phyloP scores from a whole-genome alignment of 2,113 vertebrate species.

The Xenopus borealis region DNA sequence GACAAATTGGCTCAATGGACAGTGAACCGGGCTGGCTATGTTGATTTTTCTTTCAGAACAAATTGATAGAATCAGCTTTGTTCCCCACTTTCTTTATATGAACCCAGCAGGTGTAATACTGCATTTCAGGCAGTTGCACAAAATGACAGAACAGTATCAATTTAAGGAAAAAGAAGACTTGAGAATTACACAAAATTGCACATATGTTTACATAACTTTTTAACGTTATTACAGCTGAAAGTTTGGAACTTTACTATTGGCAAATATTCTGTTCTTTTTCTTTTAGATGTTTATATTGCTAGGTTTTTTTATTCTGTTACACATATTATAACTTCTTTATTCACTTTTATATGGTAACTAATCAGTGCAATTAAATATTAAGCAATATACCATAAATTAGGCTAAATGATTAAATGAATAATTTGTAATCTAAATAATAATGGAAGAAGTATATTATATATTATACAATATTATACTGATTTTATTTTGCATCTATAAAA shows the following conservation, averaged over 20 bases:
- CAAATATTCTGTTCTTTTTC: not conserved
- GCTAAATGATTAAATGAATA: too few species aligned
- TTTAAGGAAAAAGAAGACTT: slow-evolving; percentile 29
- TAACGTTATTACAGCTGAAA: slow-evolving; percentile 4
- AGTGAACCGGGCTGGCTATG: slow-evolving; percentile 22
- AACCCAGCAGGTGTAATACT: slow-evolving; percentile 36
- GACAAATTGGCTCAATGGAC: slow-evolving; percentile 35
- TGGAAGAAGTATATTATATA: too few species aligned
- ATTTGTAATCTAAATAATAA: too few species aligned
- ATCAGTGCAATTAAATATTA: too few species aligned
- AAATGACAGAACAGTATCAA: slow-evolving; percentile 31
- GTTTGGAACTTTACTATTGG: not conserved
- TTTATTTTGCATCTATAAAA: too few species aligned
- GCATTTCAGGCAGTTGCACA: slow-evolving; percentile 31
- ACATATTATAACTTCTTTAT: too few species aligned
- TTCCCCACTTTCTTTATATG: slow-evolving; percentile 24
- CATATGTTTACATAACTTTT: slow-evolving; percentile 34
- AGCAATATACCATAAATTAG: too few species aligned
- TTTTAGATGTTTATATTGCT: too few species aligned
- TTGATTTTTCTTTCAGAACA: slow-evolving; percentile 26
- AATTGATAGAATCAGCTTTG: slow-evolving; percentile 29
- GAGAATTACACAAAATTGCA: slow-evolving; percentile 35
- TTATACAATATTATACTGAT: too few species aligned
- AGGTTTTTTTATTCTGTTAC: too few species aligned
- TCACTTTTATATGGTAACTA: too few species aligned